Conservation (phyloP, 2,797 vertebrate species). For the Phrynocephalus vlangalii region DNA sequence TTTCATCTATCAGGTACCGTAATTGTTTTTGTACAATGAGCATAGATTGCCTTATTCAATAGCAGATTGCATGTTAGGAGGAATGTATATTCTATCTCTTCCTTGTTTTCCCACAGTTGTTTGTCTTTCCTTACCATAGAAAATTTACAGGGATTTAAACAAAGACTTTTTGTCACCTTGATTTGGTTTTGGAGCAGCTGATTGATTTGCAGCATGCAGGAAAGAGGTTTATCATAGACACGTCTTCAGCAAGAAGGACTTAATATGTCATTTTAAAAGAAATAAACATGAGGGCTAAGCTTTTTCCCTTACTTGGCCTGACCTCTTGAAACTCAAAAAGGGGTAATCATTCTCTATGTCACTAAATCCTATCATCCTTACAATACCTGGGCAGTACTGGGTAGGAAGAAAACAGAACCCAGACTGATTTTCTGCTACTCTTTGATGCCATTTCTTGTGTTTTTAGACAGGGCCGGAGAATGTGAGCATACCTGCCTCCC, state of each 20-base stretch:
- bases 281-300: too few relatives aligned
- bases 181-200: too few relatives aligned
- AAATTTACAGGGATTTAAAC: neutral
- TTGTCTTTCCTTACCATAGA: neutral
- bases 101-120: neutral
- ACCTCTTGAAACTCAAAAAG: neutral
- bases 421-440: accelerated
- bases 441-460: constrained; percentile 5
- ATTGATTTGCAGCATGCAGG: too few relatives aligned
- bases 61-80: neutral
- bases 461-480: constrained; percentile 71
- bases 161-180: neutral
- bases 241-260: too few relatives aligned
- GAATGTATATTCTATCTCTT: neutral
- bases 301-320: neutral
- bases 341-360: too few relatives aligned
- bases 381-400: neutral
- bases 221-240: too few relatives aligned
- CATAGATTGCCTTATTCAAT: too few relatives aligned
- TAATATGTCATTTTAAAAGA: too few relatives aligned
- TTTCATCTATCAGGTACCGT: neutral
- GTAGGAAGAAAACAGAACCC: accelerated
- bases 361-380: neutral
- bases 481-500: constrained; percentile 62
- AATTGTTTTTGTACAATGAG: too few relatives aligned